A percentile compares a stretch with the other conserved stretches of the same genome.
Evolutionary conservation across 2,888 invertebrate genomes (phyloP).

Genomic region (Drosophila rubida): DNA sequence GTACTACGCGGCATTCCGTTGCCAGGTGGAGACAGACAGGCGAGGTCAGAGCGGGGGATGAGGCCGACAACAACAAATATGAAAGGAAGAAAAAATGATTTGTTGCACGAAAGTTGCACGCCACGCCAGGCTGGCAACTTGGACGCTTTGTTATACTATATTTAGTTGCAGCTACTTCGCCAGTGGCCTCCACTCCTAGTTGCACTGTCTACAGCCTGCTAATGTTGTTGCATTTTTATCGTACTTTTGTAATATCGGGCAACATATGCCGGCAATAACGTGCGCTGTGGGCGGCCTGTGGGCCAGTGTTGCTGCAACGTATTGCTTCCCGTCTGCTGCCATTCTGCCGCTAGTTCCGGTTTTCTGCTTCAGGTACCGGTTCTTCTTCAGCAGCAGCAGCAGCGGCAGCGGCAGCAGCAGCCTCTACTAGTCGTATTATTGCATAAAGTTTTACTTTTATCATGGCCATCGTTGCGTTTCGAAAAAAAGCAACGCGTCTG

Average conservation of each 20-base stretch:
- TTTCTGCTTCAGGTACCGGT: conserved; percentile 3
- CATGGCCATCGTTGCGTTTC: conserved; percentile 42
- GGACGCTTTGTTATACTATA: conserved; percentile 36
- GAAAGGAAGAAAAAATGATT: conserved; percentile 40
- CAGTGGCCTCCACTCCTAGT: not conserved
- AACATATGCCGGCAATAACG: conserved; percentile 76
- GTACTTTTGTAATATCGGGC: conserved; percentile 63
- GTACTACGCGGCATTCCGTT: conserved; percentile 35
- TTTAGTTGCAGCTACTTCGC: conserved; percentile 32
- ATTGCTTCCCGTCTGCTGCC: not conserved
- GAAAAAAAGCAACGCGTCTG: conserved; percentile 21
- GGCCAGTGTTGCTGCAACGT: conserved; percentile 15
- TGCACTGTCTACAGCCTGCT: conserved; percentile 6
- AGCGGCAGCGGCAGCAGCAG: not conserved
- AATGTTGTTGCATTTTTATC: conserved; percentile 43
- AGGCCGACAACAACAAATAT: not conserved
- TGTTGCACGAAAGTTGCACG: conserved; percentile 50
- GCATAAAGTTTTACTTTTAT: conserved; percentile 73
- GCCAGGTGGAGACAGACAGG: conserved; percentile 38
- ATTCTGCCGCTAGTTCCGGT: not conserved
- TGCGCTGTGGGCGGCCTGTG: conserved; percentile 38
- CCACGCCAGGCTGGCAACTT: conserved; percentile 8
- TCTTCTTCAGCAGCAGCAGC: not conserved
- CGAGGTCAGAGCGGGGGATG: not conserved
- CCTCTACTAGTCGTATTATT: conserved; percentile 56